Percentiles rank a stretch among this genome's conserved stretches.
Evolutionary conservation across 2,797 vertebrate genomes (phyloP).

Genomic region (Perdix hodgsoniae): DNA sequence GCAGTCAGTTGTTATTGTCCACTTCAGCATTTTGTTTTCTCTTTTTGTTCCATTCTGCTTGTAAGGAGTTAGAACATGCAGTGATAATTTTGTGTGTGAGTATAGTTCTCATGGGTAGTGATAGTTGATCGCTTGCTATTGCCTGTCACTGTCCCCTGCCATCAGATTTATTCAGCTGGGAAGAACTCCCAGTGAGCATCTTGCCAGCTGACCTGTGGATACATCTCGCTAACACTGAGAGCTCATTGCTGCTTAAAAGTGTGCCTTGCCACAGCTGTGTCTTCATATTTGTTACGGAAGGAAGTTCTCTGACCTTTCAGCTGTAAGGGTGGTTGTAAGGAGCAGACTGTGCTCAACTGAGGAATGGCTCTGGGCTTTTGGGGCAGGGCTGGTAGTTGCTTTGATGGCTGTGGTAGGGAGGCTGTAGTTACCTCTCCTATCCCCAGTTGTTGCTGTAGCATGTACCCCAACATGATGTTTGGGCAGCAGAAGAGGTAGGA

Average conservation of each 20-base stretch:
- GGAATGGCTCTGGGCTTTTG: not conserved
- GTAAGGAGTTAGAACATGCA: not conserved
- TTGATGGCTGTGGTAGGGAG: fast-evolving
- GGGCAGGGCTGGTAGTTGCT: not conserved
- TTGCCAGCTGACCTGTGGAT: not conserved
- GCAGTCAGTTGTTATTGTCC: not conserved
- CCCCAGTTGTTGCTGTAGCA: not conserved
- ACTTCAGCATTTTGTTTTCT: not conserved
- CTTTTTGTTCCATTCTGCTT: not conserved
- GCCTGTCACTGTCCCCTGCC: not conserved
- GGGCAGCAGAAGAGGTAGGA: not conserved
- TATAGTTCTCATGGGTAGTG: not conserved
- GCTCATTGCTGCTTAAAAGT: not conserved
- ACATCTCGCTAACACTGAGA: not conserved
- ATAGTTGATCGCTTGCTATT: not conserved
- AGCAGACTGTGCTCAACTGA: not conserved
- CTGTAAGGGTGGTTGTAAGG: not conserved
- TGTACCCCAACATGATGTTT: not conserved
- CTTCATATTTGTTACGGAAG: not conserved
- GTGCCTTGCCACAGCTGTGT: not conserved
- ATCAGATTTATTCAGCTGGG: not conserved
- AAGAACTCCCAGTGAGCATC: not conserved
- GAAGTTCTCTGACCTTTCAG: not conserved
- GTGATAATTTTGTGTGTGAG: not conserved
- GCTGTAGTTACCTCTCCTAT: not conserved